Percentiles rank a stretch among this genome's conserved stretches.
Evolutionary conservation across 2,113 vertebrate species (phyloP).

Genomic region (Apus apus): DNA sequence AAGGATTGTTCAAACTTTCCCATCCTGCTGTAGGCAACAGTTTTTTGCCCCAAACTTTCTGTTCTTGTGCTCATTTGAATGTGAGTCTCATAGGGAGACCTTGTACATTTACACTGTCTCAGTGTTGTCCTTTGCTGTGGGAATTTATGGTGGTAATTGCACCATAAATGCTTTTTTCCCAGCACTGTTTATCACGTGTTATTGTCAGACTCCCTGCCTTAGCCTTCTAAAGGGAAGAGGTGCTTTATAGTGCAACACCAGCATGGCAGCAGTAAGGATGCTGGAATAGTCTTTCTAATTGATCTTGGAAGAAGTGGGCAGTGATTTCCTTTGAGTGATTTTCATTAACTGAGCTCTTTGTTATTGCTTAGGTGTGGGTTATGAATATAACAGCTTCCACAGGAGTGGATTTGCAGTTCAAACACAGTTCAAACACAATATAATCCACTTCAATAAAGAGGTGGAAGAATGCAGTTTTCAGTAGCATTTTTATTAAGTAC

Average conservation of each 20-base stretch:
- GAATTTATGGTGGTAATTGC: background rate
- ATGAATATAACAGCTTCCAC: constrained; percentile 19
- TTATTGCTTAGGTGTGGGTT: constrained; percentile 45
- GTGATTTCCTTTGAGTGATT: constrained; percentile 43
- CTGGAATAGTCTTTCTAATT: constrained; percentile 57
- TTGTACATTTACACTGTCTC: background rate
- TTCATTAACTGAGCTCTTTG: constrained; percentile 50
- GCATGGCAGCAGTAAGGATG: background rate
- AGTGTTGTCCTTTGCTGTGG: background rate
- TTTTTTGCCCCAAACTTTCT: background rate
- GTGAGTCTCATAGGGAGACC: background rate
- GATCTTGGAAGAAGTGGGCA: constrained; percentile 28
- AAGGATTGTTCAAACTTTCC: background rate
- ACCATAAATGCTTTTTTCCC: background rate
- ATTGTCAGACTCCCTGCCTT: background rate
- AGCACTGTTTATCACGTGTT: background rate
- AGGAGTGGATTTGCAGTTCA: constrained; percentile 47
- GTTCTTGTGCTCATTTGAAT: background rate
- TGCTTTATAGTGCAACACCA: background rate
- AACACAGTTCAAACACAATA: constrained; percentile 41
- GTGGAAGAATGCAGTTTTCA: constrained; percentile 9
- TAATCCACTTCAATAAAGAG: constrained; percentile 33
- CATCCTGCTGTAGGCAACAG: background rate
- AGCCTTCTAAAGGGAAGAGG: background rate
- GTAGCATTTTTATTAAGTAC: constrained; percentile 47